Evolutionary conservation across 2,113 vertebrate species (phyloP).

Genomic region (Cairina moschata): DNA sequence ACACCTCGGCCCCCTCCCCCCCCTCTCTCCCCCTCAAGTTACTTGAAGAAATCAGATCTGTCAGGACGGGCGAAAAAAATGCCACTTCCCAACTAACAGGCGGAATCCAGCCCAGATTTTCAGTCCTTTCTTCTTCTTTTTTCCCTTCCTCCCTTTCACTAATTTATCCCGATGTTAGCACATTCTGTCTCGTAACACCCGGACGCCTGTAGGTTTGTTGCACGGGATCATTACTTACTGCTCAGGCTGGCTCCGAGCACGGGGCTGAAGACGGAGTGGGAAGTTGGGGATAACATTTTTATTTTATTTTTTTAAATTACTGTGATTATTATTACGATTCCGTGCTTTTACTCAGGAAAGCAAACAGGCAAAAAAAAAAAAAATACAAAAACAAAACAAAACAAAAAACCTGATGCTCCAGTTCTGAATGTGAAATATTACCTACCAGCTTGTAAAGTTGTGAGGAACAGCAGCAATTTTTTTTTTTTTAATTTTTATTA

Average conservation of each 20-base stretch:
- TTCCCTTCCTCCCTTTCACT: constrained; percentile 81
- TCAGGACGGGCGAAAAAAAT: constrained; percentile 83
- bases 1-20: too few species aligned
- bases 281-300: constrained; percentile 78
- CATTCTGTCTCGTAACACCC: constrained; percentile 86
- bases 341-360: constrained; percentile 77
- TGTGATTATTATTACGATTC: constrained; percentile 68
- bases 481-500: background rate
- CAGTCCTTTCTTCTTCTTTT: constrained; percentile 82
- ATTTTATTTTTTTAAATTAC: background rate
- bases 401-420: constrained; percentile 68
- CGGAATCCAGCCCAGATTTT: constrained; percentile 90
- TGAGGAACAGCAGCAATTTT: constrained; percentile 63
- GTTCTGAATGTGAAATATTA: constrained; percentile 80
- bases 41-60: constrained; percentile 85
- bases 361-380: background rate
- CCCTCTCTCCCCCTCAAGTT: constrained; percentile 70
- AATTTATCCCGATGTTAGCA: constrained; percentile 88
- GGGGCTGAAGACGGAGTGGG: constrained; percentile 81
- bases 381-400: background rate
- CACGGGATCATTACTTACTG: constrained; percentile 85
- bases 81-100: constrained; percentile 86
- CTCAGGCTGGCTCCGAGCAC: constrained; percentile 81
- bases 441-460: constrained; percentile 77
- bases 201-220: constrained; percentile 85